phyloP scores from a whole-genome alignment of 2,888 invertebrate species.

The Xestia rhomboidea region DNA sequence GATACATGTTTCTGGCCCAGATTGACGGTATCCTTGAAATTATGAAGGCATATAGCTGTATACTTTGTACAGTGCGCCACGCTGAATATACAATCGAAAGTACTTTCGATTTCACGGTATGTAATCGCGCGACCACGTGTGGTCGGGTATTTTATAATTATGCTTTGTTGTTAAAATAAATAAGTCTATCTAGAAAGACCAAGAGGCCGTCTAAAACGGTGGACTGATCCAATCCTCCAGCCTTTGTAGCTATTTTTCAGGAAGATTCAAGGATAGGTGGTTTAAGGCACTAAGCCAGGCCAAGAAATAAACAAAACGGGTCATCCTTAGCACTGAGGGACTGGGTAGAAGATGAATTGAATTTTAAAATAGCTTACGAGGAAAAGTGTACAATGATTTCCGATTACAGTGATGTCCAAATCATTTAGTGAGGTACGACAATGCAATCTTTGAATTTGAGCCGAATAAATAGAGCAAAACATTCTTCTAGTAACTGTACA shows the following conservation, averaged over 20 bases:
- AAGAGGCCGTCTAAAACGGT: not conserved
- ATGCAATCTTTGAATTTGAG: slow-evolving; percentile 48
- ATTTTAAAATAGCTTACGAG: not conserved
- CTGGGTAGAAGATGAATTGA: not conserved
- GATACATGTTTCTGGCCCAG: slow-evolving; percentile 32
- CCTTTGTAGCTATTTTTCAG: not conserved
- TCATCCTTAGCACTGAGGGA: not conserved
- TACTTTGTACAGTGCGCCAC: not conserved
- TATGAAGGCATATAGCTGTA: slow-evolving; percentile 11
- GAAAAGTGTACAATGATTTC: not conserved
- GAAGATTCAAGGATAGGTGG: too few species aligned
- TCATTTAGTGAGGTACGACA: not conserved
- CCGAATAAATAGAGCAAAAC: slow-evolving; percentile 54
- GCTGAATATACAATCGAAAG: slow-evolving; percentile 43
- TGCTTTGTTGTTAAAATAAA: not conserved
- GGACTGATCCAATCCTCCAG: not conserved
- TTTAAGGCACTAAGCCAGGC: too few species aligned
- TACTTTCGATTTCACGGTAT: slow-evolving; percentile 38
- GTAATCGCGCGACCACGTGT: not conserved
- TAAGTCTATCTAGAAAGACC: not conserved
- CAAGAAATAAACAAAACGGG: too few species aligned
- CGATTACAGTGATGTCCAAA: too few species aligned
- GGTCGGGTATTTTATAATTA: not conserved
- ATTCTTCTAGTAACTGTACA: slow-evolving; percentile 4
- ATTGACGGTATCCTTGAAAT: slow-evolving; percentile 51